Percentiles rank a stretch among this genome's conserved stretches.
Evolutionary conservation across 2,888 invertebrate genomes (phyloP).

Genomic region (Cylloceria caligata): DNA sequence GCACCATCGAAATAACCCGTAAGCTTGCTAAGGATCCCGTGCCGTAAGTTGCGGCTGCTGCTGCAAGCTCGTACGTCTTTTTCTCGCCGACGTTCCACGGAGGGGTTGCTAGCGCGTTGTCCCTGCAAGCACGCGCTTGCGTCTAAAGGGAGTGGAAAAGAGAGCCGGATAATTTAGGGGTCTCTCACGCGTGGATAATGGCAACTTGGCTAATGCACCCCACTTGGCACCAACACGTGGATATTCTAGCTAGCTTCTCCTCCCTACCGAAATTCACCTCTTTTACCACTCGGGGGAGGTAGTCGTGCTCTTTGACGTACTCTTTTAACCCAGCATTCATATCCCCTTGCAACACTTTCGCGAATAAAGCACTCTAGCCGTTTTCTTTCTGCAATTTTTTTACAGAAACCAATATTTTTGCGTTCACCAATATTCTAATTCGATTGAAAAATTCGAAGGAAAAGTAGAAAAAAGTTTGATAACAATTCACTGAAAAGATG

Average conservation of each 20-base stretch:
- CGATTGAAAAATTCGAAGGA: not conserved
- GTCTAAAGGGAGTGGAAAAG: slow-evolving; percentile 49
- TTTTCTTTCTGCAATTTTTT: slow-evolving; percentile 17
- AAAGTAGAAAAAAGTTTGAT: not conserved
- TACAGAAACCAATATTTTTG: no score
- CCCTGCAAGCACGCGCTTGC: slow-evolving; percentile 57
- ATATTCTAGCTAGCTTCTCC: slow-evolving; percentile 73
- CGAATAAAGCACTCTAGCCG: slow-evolving; percentile 38
- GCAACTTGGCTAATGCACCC: slow-evolving; percentile 83
- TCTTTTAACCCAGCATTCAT: slow-evolving; percentile 67
- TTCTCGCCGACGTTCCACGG: slow-evolving; percentile 79
- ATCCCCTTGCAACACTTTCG: slow-evolving; percentile 64
- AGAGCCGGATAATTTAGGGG: slow-evolving; percentile 83
- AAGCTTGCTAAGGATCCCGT: slow-evolving; percentile 29
- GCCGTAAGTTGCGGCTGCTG: slow-evolving; percentile 37
- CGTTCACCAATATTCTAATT: not conserved
- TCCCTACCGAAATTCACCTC: slow-evolving; percentile 58
- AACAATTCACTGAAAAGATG: no score
- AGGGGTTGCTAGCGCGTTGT: slow-evolving; percentile 69
- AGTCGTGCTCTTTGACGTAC: slow-evolving; percentile 49
- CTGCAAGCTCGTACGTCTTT: slow-evolving; percentile 80
- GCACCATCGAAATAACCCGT: slow-evolving; percentile 51
- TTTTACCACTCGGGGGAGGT: slow-evolving; percentile 29
- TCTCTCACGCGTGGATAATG: slow-evolving; percentile 84
- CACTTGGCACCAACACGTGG: slow-evolving; percentile 80